These are phyloP conservation scores for Laspeyria flexula DNA, from an alignment of 2,888 invertebrate species.

Conservation along the genomic window DNA sequence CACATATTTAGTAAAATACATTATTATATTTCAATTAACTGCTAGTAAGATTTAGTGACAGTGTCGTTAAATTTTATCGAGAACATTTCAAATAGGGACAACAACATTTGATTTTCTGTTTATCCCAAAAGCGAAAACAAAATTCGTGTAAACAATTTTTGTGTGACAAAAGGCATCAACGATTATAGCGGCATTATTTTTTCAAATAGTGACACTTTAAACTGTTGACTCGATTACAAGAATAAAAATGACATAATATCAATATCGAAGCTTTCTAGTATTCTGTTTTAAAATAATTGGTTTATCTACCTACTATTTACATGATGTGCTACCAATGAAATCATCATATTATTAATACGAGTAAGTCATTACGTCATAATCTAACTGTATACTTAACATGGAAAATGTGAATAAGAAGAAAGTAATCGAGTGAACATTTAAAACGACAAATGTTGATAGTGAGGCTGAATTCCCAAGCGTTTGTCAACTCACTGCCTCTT, in stretches of 20 bases:
- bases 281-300: too few species aligned
- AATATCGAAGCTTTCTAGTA: too few species aligned
- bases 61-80: neutral
- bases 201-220: slow-evolving; percentile 7
- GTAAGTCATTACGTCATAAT: too few species aligned
- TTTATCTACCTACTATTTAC: too few species aligned
- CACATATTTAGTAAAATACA: neutral
- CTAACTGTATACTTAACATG: too few species aligned
- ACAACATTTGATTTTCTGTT: neutral
- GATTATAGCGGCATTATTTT: slow-evolving; percentile 29
- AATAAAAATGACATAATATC: neutral
- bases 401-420: neutral
- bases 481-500: slow-evolving; percentile 88
- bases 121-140: slow-evolving; percentile 4
- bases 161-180: neutral
- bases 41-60: slow-evolving; percentile 17
- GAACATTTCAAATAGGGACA: neutral
- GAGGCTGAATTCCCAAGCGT: slow-evolving; percentile 44
- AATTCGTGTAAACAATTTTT: neutral
- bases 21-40: neutral
- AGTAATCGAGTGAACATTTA: slow-evolving; percentile 40
- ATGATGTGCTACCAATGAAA: too few species aligned
- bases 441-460: slow-evolving; percentile 23
- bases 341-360: too few species aligned
- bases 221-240: slow-evolving; percentile 24